Percentiles rank a stretch among this genome's conserved stretches.
These are phyloP conservation scores for Cryptotermes secundus DNA, from an alignment of 1,140 invertebrate genomes.

Conservation along the genomic window DNA sequence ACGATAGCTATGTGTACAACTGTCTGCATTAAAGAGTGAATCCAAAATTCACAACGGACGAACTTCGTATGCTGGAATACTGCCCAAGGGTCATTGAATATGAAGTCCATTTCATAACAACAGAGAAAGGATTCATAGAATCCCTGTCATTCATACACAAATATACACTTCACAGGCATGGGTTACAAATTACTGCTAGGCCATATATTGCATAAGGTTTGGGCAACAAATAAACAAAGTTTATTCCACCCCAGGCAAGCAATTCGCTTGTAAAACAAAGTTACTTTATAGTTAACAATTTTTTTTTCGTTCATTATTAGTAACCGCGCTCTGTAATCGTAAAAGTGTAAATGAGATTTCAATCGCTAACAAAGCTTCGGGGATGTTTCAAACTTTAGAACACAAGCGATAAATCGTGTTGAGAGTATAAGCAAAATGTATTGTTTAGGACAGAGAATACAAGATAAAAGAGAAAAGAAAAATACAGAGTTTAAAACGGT, in stretches of 20 bases:
- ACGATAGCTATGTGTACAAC: too few relatives aligned
- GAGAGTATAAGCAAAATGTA: background rate
- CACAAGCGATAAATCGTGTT: background rate
- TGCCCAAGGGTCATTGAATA: too few relatives aligned
- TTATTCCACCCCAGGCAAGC: background rate
- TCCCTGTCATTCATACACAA: too few relatives aligned
- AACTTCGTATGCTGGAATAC: too few relatives aligned
- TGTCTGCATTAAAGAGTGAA: too few relatives aligned
- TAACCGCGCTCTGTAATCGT: background rate
- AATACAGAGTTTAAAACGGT: background rate
- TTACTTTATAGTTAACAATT: constrained; percentile 6
- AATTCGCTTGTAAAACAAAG: background rate
- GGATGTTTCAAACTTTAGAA: background rate
- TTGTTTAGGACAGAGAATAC: background rate
- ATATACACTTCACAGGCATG: background rate
- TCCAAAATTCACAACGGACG: too few relatives aligned
- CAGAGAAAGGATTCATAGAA: too few relatives aligned
- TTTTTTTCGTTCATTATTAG: background rate
- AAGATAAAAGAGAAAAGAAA: background rate
- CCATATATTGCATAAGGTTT: background rate
- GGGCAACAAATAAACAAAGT: background rate
- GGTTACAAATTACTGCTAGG: background rate
- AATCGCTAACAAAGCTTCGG: background rate
- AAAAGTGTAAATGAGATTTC: background rate
- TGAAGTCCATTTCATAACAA: too few relatives aligned